Evolutionary conservation across 2,113 vertebrate species (phyloP), one percentile per base, ranked within the genome.

Genomic region (Gyps fulvus): DNA sequence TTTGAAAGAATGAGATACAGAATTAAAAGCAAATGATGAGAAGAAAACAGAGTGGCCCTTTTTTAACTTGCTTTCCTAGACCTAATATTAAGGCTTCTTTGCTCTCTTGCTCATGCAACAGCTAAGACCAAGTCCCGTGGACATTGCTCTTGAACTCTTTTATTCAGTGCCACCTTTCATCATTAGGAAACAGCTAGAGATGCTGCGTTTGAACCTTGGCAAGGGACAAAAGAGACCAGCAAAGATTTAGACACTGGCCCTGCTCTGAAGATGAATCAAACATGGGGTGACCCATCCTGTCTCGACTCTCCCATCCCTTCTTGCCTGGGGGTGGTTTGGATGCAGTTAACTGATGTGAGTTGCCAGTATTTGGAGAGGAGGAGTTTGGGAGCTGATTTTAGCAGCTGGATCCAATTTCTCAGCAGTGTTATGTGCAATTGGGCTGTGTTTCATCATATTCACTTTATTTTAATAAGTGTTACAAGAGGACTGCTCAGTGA

Each of bases 381-480:
- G 66, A 43, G 19, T 26, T 89, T 84, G 65, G 90, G 58, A 96
- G 36, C 50, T 0, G 1, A 72, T 67, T 95, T 81, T 69, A 87
- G 83, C 93, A 90, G 73, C 58, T 4, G 0, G 57, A 87, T 96
- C 77, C 61, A 69, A 49, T 87, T 95, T 96, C 73, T 96, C 65
- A 83, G 89, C 89, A 85, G n/a, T 3, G 15, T 84, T 82, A 65
- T 87, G 34, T 87, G 50, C 73, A 79, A 21, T 2, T 91, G 84
- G 66, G 72, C 62, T 84, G 79, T 25, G 47, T 97, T 96, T 97
- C 87, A 93, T 90, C 83, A 87, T 79, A 89, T 22, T 95, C 1
- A 3, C 91, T 89, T 95, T 82, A 89, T 95, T 97, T 87, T 71
- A 95, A 63, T 87, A 80, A 85, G 71, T 85, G 83, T 87, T 94